phyloP scores from a whole-genome alignment of 2,113 vertebrate genomes.

The Microcebus griseorufus region DNA sequence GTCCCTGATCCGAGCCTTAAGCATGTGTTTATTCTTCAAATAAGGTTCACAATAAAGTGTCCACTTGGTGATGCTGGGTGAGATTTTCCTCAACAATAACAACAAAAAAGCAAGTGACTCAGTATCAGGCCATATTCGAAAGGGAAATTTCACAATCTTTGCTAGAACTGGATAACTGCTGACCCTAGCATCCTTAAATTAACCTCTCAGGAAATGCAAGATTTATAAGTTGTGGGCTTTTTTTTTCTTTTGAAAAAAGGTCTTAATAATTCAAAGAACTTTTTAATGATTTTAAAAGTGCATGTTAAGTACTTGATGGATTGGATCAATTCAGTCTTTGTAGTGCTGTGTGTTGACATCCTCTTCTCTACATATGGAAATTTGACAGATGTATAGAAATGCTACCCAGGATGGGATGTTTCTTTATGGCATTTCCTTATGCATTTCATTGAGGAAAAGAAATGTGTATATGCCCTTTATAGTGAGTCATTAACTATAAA shows the following conservation, averaged over 20 bases:
- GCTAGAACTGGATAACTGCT: constrained; percentile 53
- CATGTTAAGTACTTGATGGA: constrained; percentile 72
- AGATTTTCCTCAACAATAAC: constrained; percentile 36
- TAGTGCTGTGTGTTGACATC: constrained; percentile 65
- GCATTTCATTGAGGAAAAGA: constrained; percentile 79
- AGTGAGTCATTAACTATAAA: constrained; percentile 84
- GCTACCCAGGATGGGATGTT: constrained; percentile 79
- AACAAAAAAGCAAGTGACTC: constrained; percentile 1
- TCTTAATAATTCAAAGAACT: constrained; percentile 80
- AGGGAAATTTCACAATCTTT: constrained; percentile 45
- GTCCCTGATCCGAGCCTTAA: neutral
- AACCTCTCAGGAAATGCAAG: constrained; percentile 69
- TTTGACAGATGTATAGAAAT: constrained; percentile 80
- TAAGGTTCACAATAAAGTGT: neutral
- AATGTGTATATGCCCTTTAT: constrained; percentile 78
- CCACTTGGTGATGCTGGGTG: neutral
- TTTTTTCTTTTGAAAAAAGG: constrained; percentile 65
- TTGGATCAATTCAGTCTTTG: constrained; percentile 75
- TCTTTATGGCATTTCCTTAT: constrained; percentile 85
- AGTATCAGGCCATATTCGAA: neutral
- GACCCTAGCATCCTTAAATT: constrained; percentile 73
- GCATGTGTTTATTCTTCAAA: neutral
- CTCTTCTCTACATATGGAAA: constrained; percentile 74
- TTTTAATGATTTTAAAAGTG: constrained; percentile 73
- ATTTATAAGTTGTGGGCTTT: constrained; percentile 61